Percentiles rank a stretch among this genome's conserved stretches.
Conservation (phyloP, 37 sponge, comb jelly and placozoan genomes). For the Diacarnus erythraeanus region DNA sequence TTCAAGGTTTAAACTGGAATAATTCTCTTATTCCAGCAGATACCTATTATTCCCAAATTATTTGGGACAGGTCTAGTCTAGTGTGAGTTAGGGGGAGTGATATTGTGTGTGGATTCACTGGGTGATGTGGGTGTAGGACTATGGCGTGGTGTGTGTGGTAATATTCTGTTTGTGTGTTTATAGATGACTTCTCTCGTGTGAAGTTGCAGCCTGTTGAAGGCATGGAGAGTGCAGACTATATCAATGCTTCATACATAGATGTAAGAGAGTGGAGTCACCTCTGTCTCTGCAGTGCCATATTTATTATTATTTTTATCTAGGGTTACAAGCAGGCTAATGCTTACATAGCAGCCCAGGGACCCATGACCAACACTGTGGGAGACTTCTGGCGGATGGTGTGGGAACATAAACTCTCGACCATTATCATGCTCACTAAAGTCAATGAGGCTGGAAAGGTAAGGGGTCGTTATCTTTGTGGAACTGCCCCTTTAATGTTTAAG, state of each 20-base stretch:
- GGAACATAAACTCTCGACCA: conserved; percentile 47
- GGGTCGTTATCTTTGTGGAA: not conserved
- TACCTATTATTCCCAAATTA: too few species aligned
- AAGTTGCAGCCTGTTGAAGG: conserved; percentile 27
- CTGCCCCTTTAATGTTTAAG: too few species aligned
- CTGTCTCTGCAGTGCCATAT: not conserved
- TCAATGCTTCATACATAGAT: conserved; percentile 69
- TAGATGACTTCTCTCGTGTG: conserved; percentile 69
- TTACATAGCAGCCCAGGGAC: conserved; percentile 76
- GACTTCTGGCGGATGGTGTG: conserved; percentile 86
- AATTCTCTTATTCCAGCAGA: too few species aligned
- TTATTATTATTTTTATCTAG: not conserved
- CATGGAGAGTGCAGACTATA: conserved; percentile 48
- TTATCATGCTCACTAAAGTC: conserved; percentile 74
- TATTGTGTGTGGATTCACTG: not conserved
- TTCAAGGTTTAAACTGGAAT: too few species aligned
- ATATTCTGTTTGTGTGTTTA: not conserved
- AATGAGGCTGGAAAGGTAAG: conserved; percentile 69
- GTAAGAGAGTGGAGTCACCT: conserved; percentile 21
- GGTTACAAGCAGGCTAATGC: conserved; percentile 32
- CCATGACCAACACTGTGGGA: conserved; percentile 45
- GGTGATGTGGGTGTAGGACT: conserved; percentile 3
- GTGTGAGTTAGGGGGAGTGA: not conserved
- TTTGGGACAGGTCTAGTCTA: not conserved
- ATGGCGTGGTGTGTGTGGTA: not conserved